Base-by-base conservation (phyloP, 2,888 invertebrate species). In the Habroteleia sp. region DNA sequence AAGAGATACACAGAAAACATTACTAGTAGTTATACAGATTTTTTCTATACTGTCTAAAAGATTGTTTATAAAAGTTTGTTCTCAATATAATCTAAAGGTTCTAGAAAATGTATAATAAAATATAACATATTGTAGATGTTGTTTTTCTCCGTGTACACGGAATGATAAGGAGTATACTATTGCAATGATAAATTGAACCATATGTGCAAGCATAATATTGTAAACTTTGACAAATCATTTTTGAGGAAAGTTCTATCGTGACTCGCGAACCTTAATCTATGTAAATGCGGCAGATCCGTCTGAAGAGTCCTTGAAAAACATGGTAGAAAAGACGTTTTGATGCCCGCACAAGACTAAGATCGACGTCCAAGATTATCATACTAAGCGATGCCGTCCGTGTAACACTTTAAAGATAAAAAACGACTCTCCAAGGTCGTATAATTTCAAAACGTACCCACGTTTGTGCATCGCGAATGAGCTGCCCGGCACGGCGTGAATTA, bases 331-430 rank as follows among this genome's bases (percentile, higher is more conserved):
- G 77, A 74, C 76, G 54, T 69, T 76, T 74, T 68, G 72, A 73
- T 76, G 66, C 71, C 73, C 76, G 65, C 71, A 50, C 72, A 68
- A 68, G 74, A 74, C 65, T 54, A 66, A 81, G 81, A 80, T 80
- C 80, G 78, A 79, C 80, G 76, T 76, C 65, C 75, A 68, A 79
- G 81, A 81, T 81, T 80, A 81, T 79, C 78, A 77, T 80, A 78
- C 77, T 79, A 79, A 80, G 80, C 79, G 79, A 79, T 74, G 79
- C 79, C 77, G 80, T 80, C 80, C 81, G 76, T 80, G 80, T 81
- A 81, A 81, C 80, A 81, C 81, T 80, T 81, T 78, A 77, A 74
- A 77, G 62, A 76, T 74, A 79, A 76, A 77, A 81, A 81, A 81
- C 77, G 66, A 62, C 72, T 62, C 65, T 60, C 78, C 80, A 81